Evolutionary conservation across 2,113 vertebrate genomes (phyloP).

Genomic region (Chamaea fasciata): DNA sequence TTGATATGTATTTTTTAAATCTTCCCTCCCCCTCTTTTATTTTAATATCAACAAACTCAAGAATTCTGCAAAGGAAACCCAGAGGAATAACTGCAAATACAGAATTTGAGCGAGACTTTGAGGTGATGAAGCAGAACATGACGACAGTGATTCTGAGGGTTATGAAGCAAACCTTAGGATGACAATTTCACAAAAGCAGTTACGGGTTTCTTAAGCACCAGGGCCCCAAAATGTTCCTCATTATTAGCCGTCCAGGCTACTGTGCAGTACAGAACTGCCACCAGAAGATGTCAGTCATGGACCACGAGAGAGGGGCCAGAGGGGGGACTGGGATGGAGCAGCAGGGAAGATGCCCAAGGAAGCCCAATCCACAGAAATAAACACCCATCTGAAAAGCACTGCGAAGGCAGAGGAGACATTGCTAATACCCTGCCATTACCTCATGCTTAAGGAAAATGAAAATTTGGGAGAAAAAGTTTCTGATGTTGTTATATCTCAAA

Average conservation of each 20-base stretch:
- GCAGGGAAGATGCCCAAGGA: neutral
- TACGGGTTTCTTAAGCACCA: accelerated
- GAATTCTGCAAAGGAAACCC: neutral
- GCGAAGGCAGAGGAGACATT: too few relatives aligned
- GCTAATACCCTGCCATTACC: neutral
- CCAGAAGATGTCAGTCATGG: slow-evolving; percentile 72
- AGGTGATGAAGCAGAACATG: neutral
- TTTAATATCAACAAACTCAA: neutral
- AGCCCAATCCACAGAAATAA: neutral
- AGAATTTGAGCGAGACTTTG: neutral
- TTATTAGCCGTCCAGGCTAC: neutral
- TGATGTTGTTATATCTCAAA: neutral
- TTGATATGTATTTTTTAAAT: neutral
- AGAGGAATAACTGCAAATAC: neutral
- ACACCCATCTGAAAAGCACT: neutral
- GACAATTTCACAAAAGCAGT: neutral
- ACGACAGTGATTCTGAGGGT: neutral
- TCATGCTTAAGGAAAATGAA: neutral
- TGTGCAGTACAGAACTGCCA: slow-evolving; percentile 16
- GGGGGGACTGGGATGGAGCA: accelerated
- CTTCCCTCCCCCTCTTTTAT: accelerated
- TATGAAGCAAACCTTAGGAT: neutral
- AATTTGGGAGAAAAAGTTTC: neutral
- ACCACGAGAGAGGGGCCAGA: neutral
- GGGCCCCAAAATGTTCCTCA: accelerated